phyloP scores from a whole-genome alignment of 2,888 invertebrate genomes.

The Ptychoptera albimana region DNA sequence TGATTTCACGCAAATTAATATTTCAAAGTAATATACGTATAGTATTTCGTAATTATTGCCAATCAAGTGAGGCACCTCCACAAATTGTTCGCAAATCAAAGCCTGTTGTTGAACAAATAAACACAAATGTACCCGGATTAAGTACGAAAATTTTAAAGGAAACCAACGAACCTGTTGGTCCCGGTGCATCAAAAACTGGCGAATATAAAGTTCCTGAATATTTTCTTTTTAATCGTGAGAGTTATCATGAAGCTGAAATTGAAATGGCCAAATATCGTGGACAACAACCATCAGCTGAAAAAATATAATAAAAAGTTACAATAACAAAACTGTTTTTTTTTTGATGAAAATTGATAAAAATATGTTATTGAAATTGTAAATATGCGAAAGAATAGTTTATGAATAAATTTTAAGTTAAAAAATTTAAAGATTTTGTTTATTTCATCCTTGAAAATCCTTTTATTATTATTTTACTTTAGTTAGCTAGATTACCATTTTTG shows the following conservation, averaged over 20 bases:
- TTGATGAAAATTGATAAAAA: too few species aligned
- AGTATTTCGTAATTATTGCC: not conserved
- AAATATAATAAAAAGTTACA: constrained; percentile 14
- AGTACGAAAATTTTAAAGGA: constrained; percentile 41
- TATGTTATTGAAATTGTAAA: too few species aligned
- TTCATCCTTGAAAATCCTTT: too few species aligned
- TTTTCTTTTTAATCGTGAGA: constrained; percentile 58
- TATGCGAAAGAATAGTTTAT: too few species aligned
- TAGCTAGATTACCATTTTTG: too few species aligned
- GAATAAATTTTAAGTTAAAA: too few species aligned
- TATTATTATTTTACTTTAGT: too few species aligned
- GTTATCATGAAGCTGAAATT: constrained; percentile 70
- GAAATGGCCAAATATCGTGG: constrained; percentile 67
- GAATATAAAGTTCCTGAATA: constrained; percentile 81
- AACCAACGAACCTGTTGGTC: constrained; percentile 27
- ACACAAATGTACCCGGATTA: constrained; percentile 44
- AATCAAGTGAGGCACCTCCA: constrained; percentile 12
- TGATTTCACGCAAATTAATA: too few species aligned
- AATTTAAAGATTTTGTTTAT: too few species aligned
- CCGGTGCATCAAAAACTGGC: constrained; percentile 45
- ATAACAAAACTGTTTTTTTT: too few species aligned
- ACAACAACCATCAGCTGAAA: constrained; percentile 54
- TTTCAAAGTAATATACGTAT: not conserved
- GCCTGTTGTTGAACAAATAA: constrained; percentile 17
- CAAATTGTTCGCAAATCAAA: constrained; percentile 6